Base-by-base conservation (phyloP, 2,888 invertebrate genomes). In the Muscina levida region DNA sequence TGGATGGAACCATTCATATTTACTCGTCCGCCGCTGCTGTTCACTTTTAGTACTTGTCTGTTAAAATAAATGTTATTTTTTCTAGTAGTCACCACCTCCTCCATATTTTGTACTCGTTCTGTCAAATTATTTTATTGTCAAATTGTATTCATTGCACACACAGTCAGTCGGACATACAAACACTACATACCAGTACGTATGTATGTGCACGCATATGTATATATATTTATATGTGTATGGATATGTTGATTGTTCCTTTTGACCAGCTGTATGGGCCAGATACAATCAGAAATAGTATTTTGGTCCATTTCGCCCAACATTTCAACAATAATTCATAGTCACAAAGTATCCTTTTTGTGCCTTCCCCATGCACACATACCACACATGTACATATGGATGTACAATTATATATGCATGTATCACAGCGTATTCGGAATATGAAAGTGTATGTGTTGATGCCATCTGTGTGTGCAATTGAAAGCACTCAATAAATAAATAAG, bases 101-200 rank as follows among this genome's bases (percentile, higher is more conserved):
- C 84, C 83, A 79, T 83, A 77, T 72, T 83, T 83, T 84, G 84
- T 66, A 77, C 84, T 84, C 83, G 84, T 85, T 85, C 84, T 85
- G 85, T 85, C 84, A 84, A 84, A 79, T 77, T 78, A 72, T 81
- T 79, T 82, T 83, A 82, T 82, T 83, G 82, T 81, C 81, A 81
- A 81, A 81, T 77, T 77, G 77, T 51, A 48, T 46, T 46, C 48
- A 46, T 65, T 65, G 65, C 46, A 6, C 24, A n/a, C 46, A 48
- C 48, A 48, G 26, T 31, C 19, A 37, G 17, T 39, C 59, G 39
- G 10, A 6, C 17, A 53, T 22, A 22, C 42, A 11, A 17, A 13
- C 19, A 2, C 26, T 22, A 26, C 2, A n/a, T 56, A 13, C 3
- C 1, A 10, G 24, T 24, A 26, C 13, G 56, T 56, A 11, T 22